phyloP scores from a whole-genome alignment of 2,888 invertebrate genomes.

The Nymphalis urticae region DNA sequence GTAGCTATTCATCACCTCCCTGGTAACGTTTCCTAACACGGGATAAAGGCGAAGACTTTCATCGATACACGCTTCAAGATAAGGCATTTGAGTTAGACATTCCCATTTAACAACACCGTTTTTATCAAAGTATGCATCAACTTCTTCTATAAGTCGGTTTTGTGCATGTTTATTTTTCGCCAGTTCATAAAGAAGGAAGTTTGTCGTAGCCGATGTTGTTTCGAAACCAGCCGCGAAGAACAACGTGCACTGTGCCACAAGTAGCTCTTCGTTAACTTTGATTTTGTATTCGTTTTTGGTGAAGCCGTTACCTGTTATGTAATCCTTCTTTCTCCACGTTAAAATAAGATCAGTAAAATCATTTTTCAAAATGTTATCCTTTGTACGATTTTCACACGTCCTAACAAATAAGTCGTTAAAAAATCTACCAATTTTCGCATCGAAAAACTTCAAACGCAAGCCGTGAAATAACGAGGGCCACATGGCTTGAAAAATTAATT shows the following conservation, averaged over 20 bases:
- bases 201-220: conserved; percentile 53
- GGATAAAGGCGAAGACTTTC: conserved; percentile 26
- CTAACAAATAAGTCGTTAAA: conserved; percentile 48
- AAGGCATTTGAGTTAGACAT: conserved; percentile 18
- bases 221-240: conserved; percentile 71
- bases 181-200: conserved; percentile 52
- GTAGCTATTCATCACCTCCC: conserved; percentile 60
- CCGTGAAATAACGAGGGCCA: conserved; percentile 61
- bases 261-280: background rate
- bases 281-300: background rate
- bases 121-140: conserved; percentile 49
- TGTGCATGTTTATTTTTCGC: conserved; percentile 51
- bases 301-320: background rate
- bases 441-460: conserved; percentile 49
- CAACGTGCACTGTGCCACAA: conserved; percentile 76
- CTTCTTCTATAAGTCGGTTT: conserved; percentile 46
- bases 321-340: conserved; percentile 42
- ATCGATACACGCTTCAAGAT: conserved; percentile 22
- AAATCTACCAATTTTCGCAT: conserved; percentile 47
- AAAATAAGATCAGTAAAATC: conserved; percentile 61
- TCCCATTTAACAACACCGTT: conserved; percentile 39
- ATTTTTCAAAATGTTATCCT: conserved; percentile 50
- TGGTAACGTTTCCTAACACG: conserved; percentile 52
- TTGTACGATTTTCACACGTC: conserved; percentile 51
- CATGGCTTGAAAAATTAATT: conserved; percentile 45